These are phyloP conservation scores for Zoanthus gigantus DNA, from an alignment of 92 coral and sea anemone species.

Conservation along the genomic window DNA sequence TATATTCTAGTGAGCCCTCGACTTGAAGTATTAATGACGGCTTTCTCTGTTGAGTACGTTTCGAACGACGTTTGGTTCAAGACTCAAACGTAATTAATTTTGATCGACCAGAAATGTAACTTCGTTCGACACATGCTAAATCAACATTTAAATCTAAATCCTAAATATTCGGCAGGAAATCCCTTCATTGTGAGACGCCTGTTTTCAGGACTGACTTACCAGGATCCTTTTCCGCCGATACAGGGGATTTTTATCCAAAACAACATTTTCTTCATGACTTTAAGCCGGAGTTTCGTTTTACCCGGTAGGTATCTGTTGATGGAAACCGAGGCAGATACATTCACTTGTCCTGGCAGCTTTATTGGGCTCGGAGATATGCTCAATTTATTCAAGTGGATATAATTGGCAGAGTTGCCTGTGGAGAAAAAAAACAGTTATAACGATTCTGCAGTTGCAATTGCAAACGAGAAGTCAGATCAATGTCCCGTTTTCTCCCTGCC, in stretches of 20 bases:
- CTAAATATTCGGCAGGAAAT: too few relatives aligned
- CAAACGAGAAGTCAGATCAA: too few relatives aligned
- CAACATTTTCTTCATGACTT: constrained; percentile 54
- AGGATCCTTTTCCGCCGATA: constrained; percentile 27
- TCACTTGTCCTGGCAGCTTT: constrained; percentile 51
- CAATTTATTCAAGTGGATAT: constrained; percentile 46
- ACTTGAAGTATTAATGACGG: too few relatives aligned
- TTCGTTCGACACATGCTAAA: not conserved
- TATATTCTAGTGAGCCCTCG: too few relatives aligned
- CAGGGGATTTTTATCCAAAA: constrained; percentile 61
- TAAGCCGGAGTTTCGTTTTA: constrained; percentile 53
- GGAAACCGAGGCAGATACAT: constrained; percentile 51
- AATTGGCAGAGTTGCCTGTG: constrained; percentile 31
- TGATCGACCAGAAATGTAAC: not conserved
- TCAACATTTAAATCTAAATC: too few relatives aligned
- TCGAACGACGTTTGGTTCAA: too few relatives aligned
- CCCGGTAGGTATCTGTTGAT: constrained; percentile 55
- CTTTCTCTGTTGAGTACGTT: too few relatives aligned
- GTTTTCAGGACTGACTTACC: constrained; percentile 20
- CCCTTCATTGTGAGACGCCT: not conserved
- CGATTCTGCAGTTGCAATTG: too few relatives aligned
- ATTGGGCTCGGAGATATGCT: constrained; percentile 58
- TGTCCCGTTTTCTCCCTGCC: too few relatives aligned
- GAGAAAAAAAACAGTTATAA: not conserved
- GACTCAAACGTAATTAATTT: too few relatives aligned